Base-by-base conservation (phyloP, 2,888 invertebrate genomes). In the Prosopocoilus inquinatus region DNA sequence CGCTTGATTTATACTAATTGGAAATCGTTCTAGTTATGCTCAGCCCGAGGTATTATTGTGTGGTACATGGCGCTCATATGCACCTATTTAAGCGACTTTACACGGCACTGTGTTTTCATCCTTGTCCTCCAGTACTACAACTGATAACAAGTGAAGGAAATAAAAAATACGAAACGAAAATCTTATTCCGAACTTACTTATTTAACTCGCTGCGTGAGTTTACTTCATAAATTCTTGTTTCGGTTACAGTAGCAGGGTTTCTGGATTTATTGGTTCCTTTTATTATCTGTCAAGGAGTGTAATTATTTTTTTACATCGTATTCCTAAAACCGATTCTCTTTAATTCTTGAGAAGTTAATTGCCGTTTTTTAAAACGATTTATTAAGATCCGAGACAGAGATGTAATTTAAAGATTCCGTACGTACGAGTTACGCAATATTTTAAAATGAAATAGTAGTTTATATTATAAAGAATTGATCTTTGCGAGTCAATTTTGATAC, bases 261-360 rank as follows among this genome's bases (percentile, higher is more conserved):
- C 55, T 59, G 60, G 64, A 68, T 68, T 67, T 68, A 68, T 68
- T 66, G 62, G 65, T 64, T 64, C 64, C 64, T 62, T 68, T 67
- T 67, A 68, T 68, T 68, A 66, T 67, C 67, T 67, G 68, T 65
- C 68, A 68, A 58, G 64, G 55, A 58, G 61, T 58, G 66, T 65
- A 67, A 68, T 67, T 67, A 68, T 67, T 66, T 67, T 60, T 65
- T 64, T 12, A 12, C 11, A 28, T 12, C 46, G 41, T 15, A 41
- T 41, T 16, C 41, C 16, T 41, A 16, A 41, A 41, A 41, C 41
- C 15, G 20, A 28, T 28, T 28, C 20, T 28, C 20, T 28, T 28
- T 28, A 41, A 41, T 41, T 41, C 16, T 13, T 41, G 13, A 41
- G 41, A 13, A 11, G 41, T 41, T 41, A 41, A 41, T 41, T 41